These are phyloP conservation scores for Paedocypris micromegethes DNA, from an alignment of 2,797 vertebrate species.

Conservation along the genomic window DNA sequence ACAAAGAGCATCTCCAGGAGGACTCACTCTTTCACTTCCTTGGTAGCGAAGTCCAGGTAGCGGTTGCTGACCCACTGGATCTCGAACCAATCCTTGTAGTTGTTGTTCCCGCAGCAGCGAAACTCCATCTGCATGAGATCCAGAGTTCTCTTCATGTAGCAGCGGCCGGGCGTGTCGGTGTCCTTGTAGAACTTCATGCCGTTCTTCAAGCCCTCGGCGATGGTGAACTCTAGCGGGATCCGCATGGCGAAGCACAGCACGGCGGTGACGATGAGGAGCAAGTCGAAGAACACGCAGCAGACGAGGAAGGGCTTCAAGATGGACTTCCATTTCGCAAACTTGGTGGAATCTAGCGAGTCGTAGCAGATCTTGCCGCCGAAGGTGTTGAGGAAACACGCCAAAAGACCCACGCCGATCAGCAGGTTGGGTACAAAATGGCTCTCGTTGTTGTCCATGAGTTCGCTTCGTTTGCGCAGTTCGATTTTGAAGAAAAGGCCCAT, in stretches of 20 bases:
- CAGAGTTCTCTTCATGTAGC: slow-evolving; percentile 98
- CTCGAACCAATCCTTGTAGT: slow-evolving; percentile 97
- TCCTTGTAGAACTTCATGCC: slow-evolving; percentile 96
- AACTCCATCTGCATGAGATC: slow-evolving; percentile 98
- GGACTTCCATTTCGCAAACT: slow-evolving; percentile 86
- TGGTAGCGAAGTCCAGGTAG: slow-evolving; percentile 94
- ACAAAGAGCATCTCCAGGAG: background rate
- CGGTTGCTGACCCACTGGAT: slow-evolving; percentile 99
- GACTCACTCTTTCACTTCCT: slow-evolving; percentile 95
- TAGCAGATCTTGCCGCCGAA: slow-evolving; percentile 95
- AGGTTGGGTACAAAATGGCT: slow-evolving; percentile 97
- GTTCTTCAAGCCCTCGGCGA: slow-evolving; percentile 83
- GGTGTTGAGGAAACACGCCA: slow-evolving; percentile 82
- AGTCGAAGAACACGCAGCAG: slow-evolving; percentile 76
- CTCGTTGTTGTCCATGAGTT: slow-evolving; percentile 95
- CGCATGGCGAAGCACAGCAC: slow-evolving; percentile 83
- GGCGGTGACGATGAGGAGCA: slow-evolving; percentile 71
- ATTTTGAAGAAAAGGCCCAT: slow-evolving; percentile 95
- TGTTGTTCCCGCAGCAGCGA: slow-evolving; percentile 91
- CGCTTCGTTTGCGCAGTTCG: slow-evolving; percentile 91
- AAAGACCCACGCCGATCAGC: slow-evolving; percentile 80
- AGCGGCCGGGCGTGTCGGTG: slow-evolving; percentile 90
- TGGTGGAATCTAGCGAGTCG: slow-evolving; percentile 86
- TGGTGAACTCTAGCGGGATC: slow-evolving; percentile 84
- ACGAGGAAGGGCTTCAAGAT: slow-evolving; percentile 82